Conservation (phyloP, 2,113 vertebrate genomes). For the Meleagris gallopavo region DNA sequence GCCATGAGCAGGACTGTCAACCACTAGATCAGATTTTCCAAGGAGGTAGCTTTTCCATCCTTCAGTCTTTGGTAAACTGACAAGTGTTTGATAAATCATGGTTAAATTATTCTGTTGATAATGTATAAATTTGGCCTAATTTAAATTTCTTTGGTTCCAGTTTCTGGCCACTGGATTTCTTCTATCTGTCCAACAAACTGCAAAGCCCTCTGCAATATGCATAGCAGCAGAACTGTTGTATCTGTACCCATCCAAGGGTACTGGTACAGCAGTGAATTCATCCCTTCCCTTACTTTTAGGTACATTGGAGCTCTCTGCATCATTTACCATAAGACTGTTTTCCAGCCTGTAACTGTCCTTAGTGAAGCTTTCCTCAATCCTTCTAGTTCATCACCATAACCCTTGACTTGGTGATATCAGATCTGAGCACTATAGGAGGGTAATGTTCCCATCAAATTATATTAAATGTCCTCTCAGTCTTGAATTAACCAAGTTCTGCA, state of each 20-base stretch:
- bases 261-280: not conserved
- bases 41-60: not conserved
- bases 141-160: not conserved
- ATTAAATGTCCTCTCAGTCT: not conserved
- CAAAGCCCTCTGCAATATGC: not conserved
- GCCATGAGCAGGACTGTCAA: too few species aligned
- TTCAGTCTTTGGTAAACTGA: not conserved
- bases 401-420: not conserved
- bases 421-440: not conserved
- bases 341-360: not conserved
- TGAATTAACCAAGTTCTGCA: constrained; percentile 30
- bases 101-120: constrained; percentile 5
- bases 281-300: not conserved
- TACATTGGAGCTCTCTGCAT: not conserved
- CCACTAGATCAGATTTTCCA: not conserved
- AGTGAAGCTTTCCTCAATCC: not conserved
- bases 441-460: not conserved
- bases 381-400: not conserved
- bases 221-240: not conserved
- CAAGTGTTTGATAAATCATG: not conserved
- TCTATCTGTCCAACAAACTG: not conserved
- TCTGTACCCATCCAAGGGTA: not conserved
- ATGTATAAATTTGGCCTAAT: not conserved
- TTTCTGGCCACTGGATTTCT: not conserved
- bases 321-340: not conserved